These are phyloP conservation scores for Sinocyclocheilus maitianheensis DNA, from an alignment of 2,113 vertebrate species.

Conservation along the genomic window DNA sequence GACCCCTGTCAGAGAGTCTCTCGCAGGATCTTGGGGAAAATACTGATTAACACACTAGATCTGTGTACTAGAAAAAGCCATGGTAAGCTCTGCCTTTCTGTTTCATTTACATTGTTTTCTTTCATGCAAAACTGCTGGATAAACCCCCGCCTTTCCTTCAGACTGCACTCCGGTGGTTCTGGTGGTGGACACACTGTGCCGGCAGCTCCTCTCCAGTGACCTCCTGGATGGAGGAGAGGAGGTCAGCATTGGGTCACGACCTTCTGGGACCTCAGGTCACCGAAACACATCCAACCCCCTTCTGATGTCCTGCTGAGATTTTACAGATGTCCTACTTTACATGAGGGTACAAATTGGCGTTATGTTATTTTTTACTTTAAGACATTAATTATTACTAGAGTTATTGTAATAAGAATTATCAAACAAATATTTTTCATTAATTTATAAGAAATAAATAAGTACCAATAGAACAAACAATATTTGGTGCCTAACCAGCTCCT, in stretches of 20 bases:
- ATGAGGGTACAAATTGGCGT: neutral
- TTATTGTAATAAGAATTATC: neutral
- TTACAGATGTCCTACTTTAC: neutral
- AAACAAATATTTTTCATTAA: neutral
- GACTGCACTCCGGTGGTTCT: conserved; percentile 61
- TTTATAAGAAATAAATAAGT: neutral
- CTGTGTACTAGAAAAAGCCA: conserved; percentile 11
- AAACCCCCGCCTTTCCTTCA: conserved; percentile 31
- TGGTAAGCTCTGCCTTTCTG: neutral
- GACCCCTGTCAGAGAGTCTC: neutral
- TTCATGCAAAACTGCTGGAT: neutral
- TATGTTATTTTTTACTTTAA: neutral
- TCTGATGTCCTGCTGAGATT: conserved; percentile 69
- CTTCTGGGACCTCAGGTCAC: conserved; percentile 50
- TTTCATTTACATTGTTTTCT: neutral
- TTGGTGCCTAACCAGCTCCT: neutral
- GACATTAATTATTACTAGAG: neutral
- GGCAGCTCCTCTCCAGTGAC: conserved; percentile 61
- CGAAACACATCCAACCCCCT: conserved; percentile 58
- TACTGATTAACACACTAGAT: conserved; percentile 22
- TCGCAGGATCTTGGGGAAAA: conserved; percentile 5
- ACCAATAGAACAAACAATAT: neutral
- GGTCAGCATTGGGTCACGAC: conserved; percentile 27
- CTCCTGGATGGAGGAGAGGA: conserved; percentile 48
- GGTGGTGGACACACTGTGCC: conserved; percentile 66